Evolutionary conservation across 2,797 vertebrate species (phyloP).

Genomic region (Naso thynnoides): DNA sequence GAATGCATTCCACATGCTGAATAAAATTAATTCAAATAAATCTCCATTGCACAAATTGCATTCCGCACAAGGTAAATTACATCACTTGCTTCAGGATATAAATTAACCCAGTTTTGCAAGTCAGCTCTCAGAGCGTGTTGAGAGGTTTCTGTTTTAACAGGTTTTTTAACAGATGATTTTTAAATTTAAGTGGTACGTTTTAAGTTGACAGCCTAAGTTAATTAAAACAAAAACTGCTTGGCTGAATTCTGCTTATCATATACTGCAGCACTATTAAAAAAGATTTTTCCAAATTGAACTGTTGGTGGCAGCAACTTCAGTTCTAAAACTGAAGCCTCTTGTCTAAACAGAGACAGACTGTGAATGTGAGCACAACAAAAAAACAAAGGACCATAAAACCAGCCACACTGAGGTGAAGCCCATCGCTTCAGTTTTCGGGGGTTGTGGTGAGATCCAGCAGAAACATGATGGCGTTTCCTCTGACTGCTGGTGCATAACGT

Average conservation of each 20-base stretch:
- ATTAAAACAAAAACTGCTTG: background rate
- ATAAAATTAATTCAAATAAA: too few relatives aligned
- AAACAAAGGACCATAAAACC: conserved; percentile 76
- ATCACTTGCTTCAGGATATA: too few relatives aligned
- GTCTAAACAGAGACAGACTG: conserved; percentile 40
- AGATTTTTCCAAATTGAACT: background rate
- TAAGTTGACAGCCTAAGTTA: background rate
- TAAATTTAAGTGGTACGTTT: background rate
- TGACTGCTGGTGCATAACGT: conserved; percentile 30
- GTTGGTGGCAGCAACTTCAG: background rate
- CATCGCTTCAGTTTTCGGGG: conserved; percentile 31
- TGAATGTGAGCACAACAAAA: conserved; percentile 54
- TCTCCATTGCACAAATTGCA: too few relatives aligned
- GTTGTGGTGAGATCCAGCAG: conserved; percentile 46
- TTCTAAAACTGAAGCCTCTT: conserved; percentile 35
- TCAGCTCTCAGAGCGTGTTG: background rate
- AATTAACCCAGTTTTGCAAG: background rate
- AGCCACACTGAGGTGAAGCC: conserved; percentile 47
- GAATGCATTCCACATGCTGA: background rate
- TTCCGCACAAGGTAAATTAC: too few relatives aligned
- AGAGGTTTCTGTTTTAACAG: background rate
- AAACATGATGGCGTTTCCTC: conserved; percentile 15
- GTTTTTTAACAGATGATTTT: background rate
- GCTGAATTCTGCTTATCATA: background rate
- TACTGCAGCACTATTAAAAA: background rate